Percentiles rank a stretch among this genome's conserved stretches.
These are phyloP conservation scores for Typhlichthys subterraneus DNA, from an alignment of 2,797 vertebrate species.

Conservation along the genomic window DNA sequence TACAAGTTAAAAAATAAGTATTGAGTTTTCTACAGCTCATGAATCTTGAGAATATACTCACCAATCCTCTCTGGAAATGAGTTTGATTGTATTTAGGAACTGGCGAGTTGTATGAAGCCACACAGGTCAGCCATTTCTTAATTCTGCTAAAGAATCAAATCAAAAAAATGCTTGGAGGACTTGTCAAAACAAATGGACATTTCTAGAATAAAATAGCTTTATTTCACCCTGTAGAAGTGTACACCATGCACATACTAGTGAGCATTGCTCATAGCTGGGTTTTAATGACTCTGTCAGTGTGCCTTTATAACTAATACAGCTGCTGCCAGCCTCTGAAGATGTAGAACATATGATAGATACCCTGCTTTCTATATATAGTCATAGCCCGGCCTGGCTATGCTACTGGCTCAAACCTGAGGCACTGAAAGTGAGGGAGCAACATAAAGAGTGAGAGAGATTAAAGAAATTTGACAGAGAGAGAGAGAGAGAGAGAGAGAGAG, in stretches of 20 bases:
- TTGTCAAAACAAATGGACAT: not conserved
- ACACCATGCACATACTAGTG: slow-evolving; percentile 3
- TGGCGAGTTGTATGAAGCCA: too few species aligned
- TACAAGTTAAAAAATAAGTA: slow-evolving; percentile 1
- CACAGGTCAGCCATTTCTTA: too few species aligned
- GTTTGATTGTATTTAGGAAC: too few species aligned
- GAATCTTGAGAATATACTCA: not conserved
- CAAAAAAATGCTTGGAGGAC: not conserved
- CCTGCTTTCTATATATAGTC: slow-evolving; percentile 49
- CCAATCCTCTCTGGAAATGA: not conserved
- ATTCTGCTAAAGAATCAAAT: not conserved
- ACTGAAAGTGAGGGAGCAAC: slow-evolving; percentile 6
- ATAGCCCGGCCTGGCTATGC: slow-evolving; percentile 25
- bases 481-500: slow-evolving; percentile 11
- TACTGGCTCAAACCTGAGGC: slow-evolving; percentile 30
- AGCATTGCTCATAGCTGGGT: slow-evolving; percentile 21
- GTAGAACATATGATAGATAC: slow-evolving; percentile 48
- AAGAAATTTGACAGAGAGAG: not conserved
- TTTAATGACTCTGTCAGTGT: slow-evolving; percentile 23
- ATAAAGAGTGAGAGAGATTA: not conserved
- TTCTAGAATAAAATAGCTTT: not conserved
- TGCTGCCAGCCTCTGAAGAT: slow-evolving; percentile 18
- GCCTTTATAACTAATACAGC: slow-evolving; percentile 23
- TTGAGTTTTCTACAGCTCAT: not conserved
- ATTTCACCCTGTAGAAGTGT: slow-evolving; percentile 9